Base-by-base conservation (phyloP, 2,113 vertebrate species). In the Cichladusa arquata region DNA sequence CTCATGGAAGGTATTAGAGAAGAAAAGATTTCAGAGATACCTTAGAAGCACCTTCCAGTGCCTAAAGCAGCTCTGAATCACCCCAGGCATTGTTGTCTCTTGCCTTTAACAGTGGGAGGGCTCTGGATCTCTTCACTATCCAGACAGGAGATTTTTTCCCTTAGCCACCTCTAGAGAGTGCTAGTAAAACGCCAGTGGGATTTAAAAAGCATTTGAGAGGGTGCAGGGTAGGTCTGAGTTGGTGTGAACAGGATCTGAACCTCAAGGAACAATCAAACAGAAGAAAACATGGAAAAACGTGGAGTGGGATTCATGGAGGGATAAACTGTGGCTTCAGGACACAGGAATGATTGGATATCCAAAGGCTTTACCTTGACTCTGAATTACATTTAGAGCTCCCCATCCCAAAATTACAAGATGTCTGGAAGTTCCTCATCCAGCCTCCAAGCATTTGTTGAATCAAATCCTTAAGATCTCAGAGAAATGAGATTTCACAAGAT, bases 91-190 rank as follows among this genome's bases (percentile, higher is more conserved):
- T 57, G 6, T 9, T 71, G 6, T 11, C 11, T 40, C 36, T 58
- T 51, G 18, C 3, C 20, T 12, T 58, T 16, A 38, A 38, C 9
- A 19, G 3, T 15, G 11, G 14, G 8, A 79, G 4, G 1, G 0
- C 8, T 73, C 38, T 74, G 12, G 5, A 17, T 64, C 8, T 60
- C 23, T 25, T 78, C 65, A 24, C 6, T n/a, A 0, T 25, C 26
- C 18, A 61, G 61, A 56, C 7, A 45, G 24, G 5, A 72, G 14
- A 28, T 13, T 33, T 42, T 42, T 73, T 44, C 47, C 19, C 15
- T 71, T 15, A 38, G 9, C 5, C 18, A 26, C 10, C 8, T 44
- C 44, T 34, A 29, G 23, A 61, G 10, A 14, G 10, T 15, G 10
- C 18, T 66, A 42, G 19, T 29, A 71, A 83, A 77, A 66, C 5